Base-by-base conservation (phyloP, 2,113 vertebrate species). In the Ptychochromis oligacanthus region DNA sequence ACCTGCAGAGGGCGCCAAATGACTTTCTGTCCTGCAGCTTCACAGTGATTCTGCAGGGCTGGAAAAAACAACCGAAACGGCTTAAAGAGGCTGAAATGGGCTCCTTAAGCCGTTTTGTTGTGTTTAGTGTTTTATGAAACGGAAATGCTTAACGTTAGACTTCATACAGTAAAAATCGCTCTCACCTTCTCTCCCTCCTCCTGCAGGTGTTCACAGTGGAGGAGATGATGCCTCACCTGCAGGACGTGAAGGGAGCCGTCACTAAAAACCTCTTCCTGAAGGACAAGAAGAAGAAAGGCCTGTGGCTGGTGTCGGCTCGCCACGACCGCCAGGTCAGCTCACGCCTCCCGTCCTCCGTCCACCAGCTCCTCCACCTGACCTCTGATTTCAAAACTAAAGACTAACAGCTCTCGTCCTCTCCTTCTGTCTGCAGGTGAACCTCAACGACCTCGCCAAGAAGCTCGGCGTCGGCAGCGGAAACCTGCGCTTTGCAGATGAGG, bases 231-330 rank as follows among this genome's bases (percentile, higher is more conserved):
- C 96, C 96, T 14, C 96, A 99, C 1, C 94, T 99, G 15, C 95
- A 97, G 75, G 96, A 97, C 7, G 72, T 98, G 79, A 95, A 91
- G 58, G 97, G 97, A 17, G 96, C 90, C 4, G 95, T 98, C 80
- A 96, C 97, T 11, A 99, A 99, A 92, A 99, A 98, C 88, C 96
- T 99, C 15, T 99, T 99, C 88, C 94, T 99, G 46, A 99, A 97
- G 79, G 98, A 99, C 94, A 99, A 99, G 90, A 99, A 97, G 95
- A 98, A 97, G 94, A 99, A 98, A 89, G 59, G 90, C 2, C 96
- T 98, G 77, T 99, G 97, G 96, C 92, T 99, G 86, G 97, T 99
- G 86, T 97, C 95, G 0, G 94, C 95, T 14, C 96, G 97, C 80
- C 96, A 99, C 56, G 90, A 98, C 83, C 95, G 95, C 60, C 95